Conservation (phyloP, 1,140 invertebrate species). For the Drosophila bifasciata region DNA sequence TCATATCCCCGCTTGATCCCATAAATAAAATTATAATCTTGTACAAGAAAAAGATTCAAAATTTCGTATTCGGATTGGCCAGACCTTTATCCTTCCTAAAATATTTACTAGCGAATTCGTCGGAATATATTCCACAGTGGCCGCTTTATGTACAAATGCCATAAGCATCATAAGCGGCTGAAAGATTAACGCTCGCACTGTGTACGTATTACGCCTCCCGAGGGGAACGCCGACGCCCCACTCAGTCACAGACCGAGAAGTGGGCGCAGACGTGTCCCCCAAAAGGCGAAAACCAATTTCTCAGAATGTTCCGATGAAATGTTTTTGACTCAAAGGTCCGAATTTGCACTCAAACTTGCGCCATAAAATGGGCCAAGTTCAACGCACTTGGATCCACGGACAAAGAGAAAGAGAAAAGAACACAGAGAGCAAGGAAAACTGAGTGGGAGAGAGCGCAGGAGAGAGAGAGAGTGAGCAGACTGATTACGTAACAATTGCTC, state of each 20-base stretch:
- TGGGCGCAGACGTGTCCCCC: background rate
- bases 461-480: slow-evolving; percentile 14
- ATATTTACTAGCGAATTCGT: too few relatives aligned
- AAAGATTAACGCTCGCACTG: slow-evolving; percentile 69
- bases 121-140: slow-evolving; percentile 38
- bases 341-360: slow-evolving; percentile 60
- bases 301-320: background rate
- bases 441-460: slow-evolving; percentile 9
- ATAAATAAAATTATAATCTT: too few relatives aligned
- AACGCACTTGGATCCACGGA: slow-evolving; percentile 50
- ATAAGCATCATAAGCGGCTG: slow-evolving; percentile 32
- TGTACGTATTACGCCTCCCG: slow-evolving; percentile 52
- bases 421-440: slow-evolving; percentile 8
- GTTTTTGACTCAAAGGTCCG: too few relatives aligned
- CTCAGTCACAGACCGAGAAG: slow-evolving; percentile 19
- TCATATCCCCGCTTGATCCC: too few relatives aligned
- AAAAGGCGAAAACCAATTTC: background rate
- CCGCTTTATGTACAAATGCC: slow-evolving; percentile 19
- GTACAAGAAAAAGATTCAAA: too few relatives aligned
- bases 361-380: slow-evolving; percentile 62
- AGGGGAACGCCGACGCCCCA: slow-evolving; percentile 5
- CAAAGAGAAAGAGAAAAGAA: slow-evolving; percentile 7
- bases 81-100: too few relatives aligned
- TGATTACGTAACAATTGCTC: slow-evolving; percentile 65
- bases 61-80: too few relatives aligned